Conservation (phyloP, 2,888 invertebrate genomes). For the Amiota mariae region DNA sequence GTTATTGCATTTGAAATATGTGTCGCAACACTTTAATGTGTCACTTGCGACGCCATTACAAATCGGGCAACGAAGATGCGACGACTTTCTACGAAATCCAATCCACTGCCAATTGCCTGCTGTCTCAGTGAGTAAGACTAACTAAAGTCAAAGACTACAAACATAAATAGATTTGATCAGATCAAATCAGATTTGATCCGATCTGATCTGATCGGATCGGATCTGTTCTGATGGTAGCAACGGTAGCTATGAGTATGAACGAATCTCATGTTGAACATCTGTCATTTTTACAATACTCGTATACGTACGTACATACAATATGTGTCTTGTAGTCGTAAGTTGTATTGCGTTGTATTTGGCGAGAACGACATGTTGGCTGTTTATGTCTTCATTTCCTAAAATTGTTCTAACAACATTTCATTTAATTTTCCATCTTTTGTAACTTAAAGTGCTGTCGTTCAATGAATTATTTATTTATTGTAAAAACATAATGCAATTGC, state of each 20-base stretch:
- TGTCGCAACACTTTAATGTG: slow-evolving; percentile 58
- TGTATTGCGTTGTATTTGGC: slow-evolving; percentile 13
- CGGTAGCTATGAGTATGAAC: too few relatives aligned
- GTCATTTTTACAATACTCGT: slow-evolving; percentile 15
- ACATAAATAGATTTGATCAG: too few relatives aligned
- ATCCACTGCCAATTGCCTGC: background rate
- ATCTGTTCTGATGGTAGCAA: too few relatives aligned
- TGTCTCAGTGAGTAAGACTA: background rate
- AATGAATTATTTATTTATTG: slow-evolving; percentile 62
- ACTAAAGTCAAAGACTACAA: background rate
- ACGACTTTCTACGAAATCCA: slow-evolving; percentile 63
- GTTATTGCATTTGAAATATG: slow-evolving; percentile 35
- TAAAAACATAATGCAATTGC: slow-evolving; percentile 31
- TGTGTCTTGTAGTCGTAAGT: background rate
- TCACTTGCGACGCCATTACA: slow-evolving; percentile 45
- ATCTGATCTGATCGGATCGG: too few relatives aligned
- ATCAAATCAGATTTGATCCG: too few relatives aligned
- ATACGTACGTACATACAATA: too few relatives aligned
- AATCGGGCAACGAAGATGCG: slow-evolving; percentile 15
- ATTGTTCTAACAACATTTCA: slow-evolving; percentile 40
- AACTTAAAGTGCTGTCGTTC: slow-evolving; percentile 29
- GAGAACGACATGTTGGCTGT: slow-evolving; percentile 44
- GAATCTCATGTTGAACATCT: slow-evolving; percentile 13
- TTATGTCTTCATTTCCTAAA: slow-evolving; percentile 65
- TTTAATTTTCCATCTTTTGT: slow-evolving; percentile 21